phyloP scores from a whole-genome alignment of 1,140 invertebrate species.

The Caerostris darwini region DNA sequence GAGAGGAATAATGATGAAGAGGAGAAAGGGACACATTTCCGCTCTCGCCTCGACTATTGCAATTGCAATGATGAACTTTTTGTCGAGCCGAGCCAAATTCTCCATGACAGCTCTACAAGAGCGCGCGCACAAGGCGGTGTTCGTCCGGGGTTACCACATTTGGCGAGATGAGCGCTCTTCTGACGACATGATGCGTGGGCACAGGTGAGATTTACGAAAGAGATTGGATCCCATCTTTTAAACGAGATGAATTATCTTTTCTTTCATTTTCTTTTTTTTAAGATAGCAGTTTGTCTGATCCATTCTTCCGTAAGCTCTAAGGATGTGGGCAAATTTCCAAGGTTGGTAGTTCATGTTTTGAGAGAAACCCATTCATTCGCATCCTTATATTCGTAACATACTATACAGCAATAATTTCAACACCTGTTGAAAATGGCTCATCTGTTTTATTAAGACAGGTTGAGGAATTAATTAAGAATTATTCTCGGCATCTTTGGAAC shows the following conservation, averaged over 20 bases:
- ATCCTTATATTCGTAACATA: neutral
- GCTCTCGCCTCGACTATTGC: constrained; percentile 6
- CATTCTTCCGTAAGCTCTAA: neutral
- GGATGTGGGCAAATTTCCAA: constrained; percentile 5
- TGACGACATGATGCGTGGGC: neutral
- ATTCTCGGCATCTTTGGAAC: neutral
- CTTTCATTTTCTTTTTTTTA: neutral
- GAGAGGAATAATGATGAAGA: constrained; percentile 25
- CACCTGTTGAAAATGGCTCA: neutral
- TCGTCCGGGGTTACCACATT: neutral
- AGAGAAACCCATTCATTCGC: constrained; percentile 18
- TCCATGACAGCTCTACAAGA: constrained; percentile 12
- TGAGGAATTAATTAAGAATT: neutral
- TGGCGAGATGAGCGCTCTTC: neutral
- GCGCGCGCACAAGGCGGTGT: neutral
- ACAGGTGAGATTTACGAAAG: constrained; percentile 5
- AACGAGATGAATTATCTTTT: neutral
- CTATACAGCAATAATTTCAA: neutral
- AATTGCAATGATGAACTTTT: constrained; percentile 9
- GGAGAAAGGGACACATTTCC: constrained; percentile 22
- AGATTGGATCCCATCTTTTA: constrained; percentile 4
- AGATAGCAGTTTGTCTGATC: neutral
- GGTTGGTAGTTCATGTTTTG: constrained; percentile 14
- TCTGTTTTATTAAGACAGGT: neutral
- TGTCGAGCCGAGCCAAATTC: constrained; percentile 12